These are phyloP conservation scores for Ictalurus punctatus DNA, from an alignment of 2,113 vertebrate species.

Conservation along the genomic window DNA sequence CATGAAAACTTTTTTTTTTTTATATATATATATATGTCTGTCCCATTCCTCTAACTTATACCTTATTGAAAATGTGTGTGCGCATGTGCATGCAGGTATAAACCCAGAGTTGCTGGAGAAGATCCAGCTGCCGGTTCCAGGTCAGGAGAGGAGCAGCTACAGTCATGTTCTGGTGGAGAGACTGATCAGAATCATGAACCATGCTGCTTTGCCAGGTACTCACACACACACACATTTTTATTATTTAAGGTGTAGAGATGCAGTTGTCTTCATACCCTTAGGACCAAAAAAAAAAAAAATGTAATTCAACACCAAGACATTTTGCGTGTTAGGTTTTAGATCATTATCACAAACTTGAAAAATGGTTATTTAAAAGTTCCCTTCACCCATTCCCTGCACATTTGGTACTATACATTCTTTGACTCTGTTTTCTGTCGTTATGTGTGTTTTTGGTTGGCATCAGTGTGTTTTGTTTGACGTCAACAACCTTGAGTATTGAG, in stretches of 20 bases:
- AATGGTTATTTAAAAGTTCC: no score
- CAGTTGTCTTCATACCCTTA: no score
- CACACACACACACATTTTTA: neutral
- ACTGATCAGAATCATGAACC: slow-evolving; percentile 93
- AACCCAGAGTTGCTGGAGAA: slow-evolving; percentile 85
- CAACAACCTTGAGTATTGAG: no score
- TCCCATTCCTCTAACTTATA: neutral
- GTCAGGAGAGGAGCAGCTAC: slow-evolving; percentile 82
- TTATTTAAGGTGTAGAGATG: no score
- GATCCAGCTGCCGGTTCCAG: slow-evolving; percentile 86
- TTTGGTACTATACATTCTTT: no score
- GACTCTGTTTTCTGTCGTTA: no score
- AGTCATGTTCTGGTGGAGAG: slow-evolving; percentile 89
- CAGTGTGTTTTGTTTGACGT: no score
- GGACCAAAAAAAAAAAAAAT: no score
- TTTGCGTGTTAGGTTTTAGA: neutral
- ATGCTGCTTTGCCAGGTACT: slow-evolving; percentile 86
- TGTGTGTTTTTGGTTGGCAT: no score
- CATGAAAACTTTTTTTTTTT: no score
- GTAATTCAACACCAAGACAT: neutral
- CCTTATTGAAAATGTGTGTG: neutral
- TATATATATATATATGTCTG: neutral
- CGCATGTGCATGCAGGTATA: slow-evolving; percentile 77
- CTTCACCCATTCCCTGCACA: no score
- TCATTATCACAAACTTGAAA: no score